Evolutionary conservation across 2,797 vertebrate species (phyloP).

Genomic region (Neosalanx taihuensis): DNA sequence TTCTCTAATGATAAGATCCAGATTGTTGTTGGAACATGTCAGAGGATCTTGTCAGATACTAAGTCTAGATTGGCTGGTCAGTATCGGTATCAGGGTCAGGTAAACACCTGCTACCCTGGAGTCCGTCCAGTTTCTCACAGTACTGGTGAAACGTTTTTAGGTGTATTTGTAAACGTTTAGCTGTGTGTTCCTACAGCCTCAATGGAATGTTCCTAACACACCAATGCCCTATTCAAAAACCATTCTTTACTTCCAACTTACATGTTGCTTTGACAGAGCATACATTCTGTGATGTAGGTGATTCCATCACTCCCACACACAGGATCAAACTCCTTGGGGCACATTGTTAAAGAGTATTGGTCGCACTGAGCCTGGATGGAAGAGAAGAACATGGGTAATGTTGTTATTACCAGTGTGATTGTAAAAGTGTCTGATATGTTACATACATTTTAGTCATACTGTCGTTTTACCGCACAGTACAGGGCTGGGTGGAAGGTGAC

Average conservation of each 20-base stretch:
- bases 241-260: not conserved
- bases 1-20: not conserved
- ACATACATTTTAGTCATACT: not conserved
- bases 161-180: not conserved
- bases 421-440: not conserved
- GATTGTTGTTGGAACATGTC: not conserved
- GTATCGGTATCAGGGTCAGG: not conserved
- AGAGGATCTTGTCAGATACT: not conserved
- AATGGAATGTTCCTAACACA: not conserved
- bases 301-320: slow-evolving; percentile 7
- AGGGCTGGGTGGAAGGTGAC: not conserved
- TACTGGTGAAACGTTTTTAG: not conserved
- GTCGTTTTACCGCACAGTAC: no score
- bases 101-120: not conserved
- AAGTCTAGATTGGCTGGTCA: not conserved
- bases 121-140: not conserved
- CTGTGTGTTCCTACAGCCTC: not conserved
- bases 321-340: slow-evolving; percentile 4
- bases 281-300: slow-evolving; percentile 6
- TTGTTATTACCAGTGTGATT: not conserved
- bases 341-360: not conserved
- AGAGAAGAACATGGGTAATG: not conserved
- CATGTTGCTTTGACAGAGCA: slow-evolving; percentile 4
- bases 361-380: not conserved
- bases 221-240: not conserved